Percentiles rank a stretch among this genome's conserved stretches.
Conservation (phyloP, 2,797 vertebrate genomes). For the Pangasius larnaudii region DNA sequence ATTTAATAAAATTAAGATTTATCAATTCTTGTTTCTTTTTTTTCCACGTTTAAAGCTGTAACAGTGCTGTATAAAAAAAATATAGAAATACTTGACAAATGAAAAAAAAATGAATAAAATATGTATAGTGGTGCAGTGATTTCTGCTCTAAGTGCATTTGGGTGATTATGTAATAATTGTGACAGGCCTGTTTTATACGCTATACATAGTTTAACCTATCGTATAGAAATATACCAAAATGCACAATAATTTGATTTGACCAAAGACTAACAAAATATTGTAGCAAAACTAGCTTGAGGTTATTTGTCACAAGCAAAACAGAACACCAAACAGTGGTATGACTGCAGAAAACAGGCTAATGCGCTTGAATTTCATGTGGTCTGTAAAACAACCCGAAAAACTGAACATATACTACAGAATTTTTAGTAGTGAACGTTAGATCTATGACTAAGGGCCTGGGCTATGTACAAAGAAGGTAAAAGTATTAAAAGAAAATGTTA, state of each 20-base stretch:
- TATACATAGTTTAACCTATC: not conserved
- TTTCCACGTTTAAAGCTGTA: not conserved
- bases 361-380: not conserved
- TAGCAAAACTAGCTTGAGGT: not conserved
- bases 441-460: not conserved
- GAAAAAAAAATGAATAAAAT: not conserved
- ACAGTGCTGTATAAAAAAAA: not conserved
- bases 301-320: not conserved
- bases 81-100: not conserved
- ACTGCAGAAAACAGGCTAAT: not conserved
- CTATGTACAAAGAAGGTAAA: not conserved
- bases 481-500: conserved; percentile 30
- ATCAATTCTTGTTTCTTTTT: not conserved
- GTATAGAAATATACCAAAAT: not conserved
- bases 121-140: not conserved
- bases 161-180: conserved; percentile 11
- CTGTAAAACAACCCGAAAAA: not conserved
- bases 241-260: not conserved
- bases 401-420: not conserved
- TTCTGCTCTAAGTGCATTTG: not conserved
- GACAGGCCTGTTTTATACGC: not conserved
- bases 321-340: not conserved
- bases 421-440: not conserved
- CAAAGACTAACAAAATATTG: not conserved
- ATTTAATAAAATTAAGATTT: not conserved